Evolutionary conservation across 1,140 invertebrate genomes (phyloP), one percentile per base, ranked within the genome.

Genomic region (Drosophila albomicans): DNA sequence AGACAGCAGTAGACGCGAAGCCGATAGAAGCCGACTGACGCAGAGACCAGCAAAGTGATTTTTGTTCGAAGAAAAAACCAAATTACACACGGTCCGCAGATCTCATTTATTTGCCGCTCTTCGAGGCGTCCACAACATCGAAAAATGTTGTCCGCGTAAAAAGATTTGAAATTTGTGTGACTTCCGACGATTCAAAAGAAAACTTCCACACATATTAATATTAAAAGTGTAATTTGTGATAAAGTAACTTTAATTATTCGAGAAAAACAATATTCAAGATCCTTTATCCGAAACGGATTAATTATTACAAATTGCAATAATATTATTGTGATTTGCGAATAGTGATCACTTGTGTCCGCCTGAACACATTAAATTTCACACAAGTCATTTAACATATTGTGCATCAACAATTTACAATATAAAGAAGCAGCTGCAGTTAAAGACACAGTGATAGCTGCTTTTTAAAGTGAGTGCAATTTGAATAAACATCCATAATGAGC

Each of bases 41-140:
- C 75, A 28, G 49, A 48, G 52, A 35, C 8, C 46, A 11, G 69
- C 72, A 48, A 52, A 79, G 72, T 82, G 80, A 78, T 91, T 91
- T 91, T 79, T 82, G 82, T 81, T 85, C 85, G 74, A 72, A 56
- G 66, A 71, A 77, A 82, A 91, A 91, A 85, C 81, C 86, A 82
- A 91, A 92, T 91, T 92, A 91, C 82, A 86, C 81, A 79, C 74
- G 71, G 78, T 75, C 62, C 80, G 64, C 75, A 91, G 81, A 91
- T 91, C 86, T 91, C 91, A 92, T 91, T 92, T 91, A 92, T 91
- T 91, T 85, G 91, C 87, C 77, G 86, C 86, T 79, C 79, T 75
- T 82, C 87, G 79, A 82, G 81, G 81, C 79, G 90, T 88, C 72
- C 91, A 85, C 86, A 91, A 80, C 86, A 77, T 77, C 67, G 62